A percentile compares a stretch with the other conserved stretches of the same genome.
These are phyloP conservation scores for Bungarus multicinctus DNA, from an alignment of 2,113 vertebrate genomes.

Conservation along the genomic window DNA sequence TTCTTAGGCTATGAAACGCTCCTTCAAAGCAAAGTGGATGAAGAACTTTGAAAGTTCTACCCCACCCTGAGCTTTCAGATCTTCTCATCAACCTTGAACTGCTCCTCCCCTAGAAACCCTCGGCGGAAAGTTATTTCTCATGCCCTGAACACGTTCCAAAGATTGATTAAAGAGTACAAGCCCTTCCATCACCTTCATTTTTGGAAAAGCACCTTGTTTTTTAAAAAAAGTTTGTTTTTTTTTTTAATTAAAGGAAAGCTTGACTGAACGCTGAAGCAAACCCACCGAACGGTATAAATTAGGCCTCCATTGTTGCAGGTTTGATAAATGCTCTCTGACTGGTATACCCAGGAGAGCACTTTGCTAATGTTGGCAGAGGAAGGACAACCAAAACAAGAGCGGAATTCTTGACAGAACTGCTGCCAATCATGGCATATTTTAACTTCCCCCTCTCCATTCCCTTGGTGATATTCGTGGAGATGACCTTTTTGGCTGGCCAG, in stretches of 20 bases:
- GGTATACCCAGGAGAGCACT: conserved; percentile 1
- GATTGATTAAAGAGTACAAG: background rate
- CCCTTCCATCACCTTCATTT: background rate
- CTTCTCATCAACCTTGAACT: background rate
- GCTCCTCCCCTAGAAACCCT: background rate
- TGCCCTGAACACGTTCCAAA: background rate
- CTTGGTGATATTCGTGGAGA: background rate
- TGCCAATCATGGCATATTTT: background rate
- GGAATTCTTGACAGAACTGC: background rate
- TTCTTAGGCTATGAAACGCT: background rate
- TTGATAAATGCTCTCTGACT: conserved; percentile 24
- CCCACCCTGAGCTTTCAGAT: background rate
- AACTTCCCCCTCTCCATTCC: background rate
- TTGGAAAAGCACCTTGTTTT: background rate
- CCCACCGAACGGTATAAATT: conserved; percentile 2
- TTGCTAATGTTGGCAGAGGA: background rate
- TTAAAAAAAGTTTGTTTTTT: background rate
- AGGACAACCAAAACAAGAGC: background rate
- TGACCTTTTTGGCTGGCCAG: background rate
- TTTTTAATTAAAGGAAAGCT: background rate
- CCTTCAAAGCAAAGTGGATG: background rate
- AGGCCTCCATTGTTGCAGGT: conserved; percentile 9
- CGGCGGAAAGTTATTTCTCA: background rate
- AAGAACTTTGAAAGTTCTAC: background rate
- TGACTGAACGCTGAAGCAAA: conserved; percentile 4